Base-by-base conservation (phyloP, 2,113 vertebrate genomes). In the Prunella fulvescens region DNA sequence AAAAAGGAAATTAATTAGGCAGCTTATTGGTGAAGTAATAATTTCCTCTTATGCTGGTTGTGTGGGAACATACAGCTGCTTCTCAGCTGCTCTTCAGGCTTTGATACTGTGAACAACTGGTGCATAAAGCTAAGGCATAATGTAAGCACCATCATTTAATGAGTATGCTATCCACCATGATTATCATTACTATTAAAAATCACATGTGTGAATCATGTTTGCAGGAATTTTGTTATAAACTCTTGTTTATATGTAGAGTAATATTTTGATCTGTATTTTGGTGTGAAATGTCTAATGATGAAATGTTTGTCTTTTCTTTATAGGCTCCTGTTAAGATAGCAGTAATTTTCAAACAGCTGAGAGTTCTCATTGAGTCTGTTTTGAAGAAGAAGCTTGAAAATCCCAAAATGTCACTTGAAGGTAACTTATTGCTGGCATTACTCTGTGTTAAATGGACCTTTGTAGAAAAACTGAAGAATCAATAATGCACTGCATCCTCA, bases 271-370 rank as follows among this genome's bases (percentile, higher is more conserved):
- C 23, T 81, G 0, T 33, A 10, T 37, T 84, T 69, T 61, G 11
- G 4, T 76, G 29, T 50, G 29, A 69, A 73, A 84, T 51, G 3
- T 25, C 26, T 40, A 17, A 28, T 66, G 58, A 65, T 53, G 29
- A 71, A 60, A 24, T 70, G 10, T 61, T 86, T 85, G 11, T 92
- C 28, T 80, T 83, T 33, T 69, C 40, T 86, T 90, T 35, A 61
- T 81, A 99, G 99, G 99, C 99, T 93, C 99, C 99, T 25, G 99
- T 99, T 15, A 98, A 99, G 90, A 99, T 99, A 35, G 99, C 99
- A 6, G 99, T 99, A 60, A 99, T 99, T 97, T 99, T 99, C 96
- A 99, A 99, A 95, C 99, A 99, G 65, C 96, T 99, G 70, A 98
- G 99, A 95, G 97, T 98, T 88, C 98, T 99, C 70, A 99, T 99